Base-by-base conservation (phyloP, 2,888 invertebrate genomes). In the Lepidocyrtinus sp. region DNA sequence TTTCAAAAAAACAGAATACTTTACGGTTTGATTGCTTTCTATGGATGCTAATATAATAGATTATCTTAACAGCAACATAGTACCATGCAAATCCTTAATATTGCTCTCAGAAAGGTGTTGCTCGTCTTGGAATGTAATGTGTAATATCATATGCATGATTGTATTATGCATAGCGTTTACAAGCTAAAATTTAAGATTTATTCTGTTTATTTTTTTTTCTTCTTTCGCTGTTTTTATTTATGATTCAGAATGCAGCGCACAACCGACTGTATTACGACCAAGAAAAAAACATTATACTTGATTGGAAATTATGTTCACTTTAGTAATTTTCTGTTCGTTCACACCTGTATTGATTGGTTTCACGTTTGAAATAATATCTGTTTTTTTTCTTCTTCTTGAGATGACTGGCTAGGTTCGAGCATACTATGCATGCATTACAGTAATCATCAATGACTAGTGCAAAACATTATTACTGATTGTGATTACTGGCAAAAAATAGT, bases 261-360 rank as follows among this genome's bases (percentile, higher is more conserved):
- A 5, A 55, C 22, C 1, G 3, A 24, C 27, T 62, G 36, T 45
- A 68, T 27, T 50, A 63, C 22, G 25, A 63, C 17, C 15, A 63
- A 68, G 75, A 68, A 50, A 26, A 27, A 22, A 25, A 71, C 45
- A 36, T 27, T 19, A 63, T 63, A 75, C 50, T 75, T 80, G 80
- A 80, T 75, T 80, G 80, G 64, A 80, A 74, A 75, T 71, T 69
- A 75, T 80, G 67, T 24, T 75, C 75, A 80, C 19, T 80, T 45
- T 64, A 26, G 61, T 67, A 75, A 80, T 80, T 80, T 80, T 80
- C 75, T 75, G 80, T 71, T 71, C 80, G 72, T 80, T 80, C 80
- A 80, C 80, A 80, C 80, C 71, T 80, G 67, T 55, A 24, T 36
- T 74, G 65, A 74, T 74, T 55, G 50, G 19, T 17, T 62, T 61